Percentiles rank a stretch among this genome's conserved stretches.
Evolutionary conservation across 37 sponge, comb jelly and placozoan species (phyloP).

Genomic region (Aplysina aerophoba): DNA sequence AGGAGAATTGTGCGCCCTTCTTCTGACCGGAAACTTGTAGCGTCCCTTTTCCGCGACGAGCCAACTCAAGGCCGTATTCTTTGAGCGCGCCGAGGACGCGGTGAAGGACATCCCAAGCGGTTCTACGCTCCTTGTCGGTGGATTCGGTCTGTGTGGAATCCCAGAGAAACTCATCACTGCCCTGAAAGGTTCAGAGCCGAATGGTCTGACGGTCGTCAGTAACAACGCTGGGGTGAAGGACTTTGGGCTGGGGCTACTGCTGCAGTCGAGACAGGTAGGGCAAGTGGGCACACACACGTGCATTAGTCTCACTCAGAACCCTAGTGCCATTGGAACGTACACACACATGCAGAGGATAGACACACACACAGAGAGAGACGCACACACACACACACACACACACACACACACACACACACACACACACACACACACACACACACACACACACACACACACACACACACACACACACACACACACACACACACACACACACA

Average conservation of each 20-base stretch:
- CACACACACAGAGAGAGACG: too few relatives aligned
- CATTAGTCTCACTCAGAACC: too few relatives aligned
- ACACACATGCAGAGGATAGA: too few relatives aligned
- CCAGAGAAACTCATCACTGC: slow-evolving; percentile 95
- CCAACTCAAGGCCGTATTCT: slow-evolving; percentile 48
- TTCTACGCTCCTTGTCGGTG: slow-evolving; percentile 85
- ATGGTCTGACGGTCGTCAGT: slow-evolving; percentile 80
- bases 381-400: too few relatives aligned
- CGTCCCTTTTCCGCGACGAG: slow-evolving; percentile 15
- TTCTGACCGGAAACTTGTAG: neutral
- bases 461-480: too few relatives aligned
- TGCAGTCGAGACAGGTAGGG: slow-evolving; percentile 9
- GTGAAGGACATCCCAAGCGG: slow-evolving; percentile 79
- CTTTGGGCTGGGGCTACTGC: slow-evolving; percentile 37
- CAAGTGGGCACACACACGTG: neutral
- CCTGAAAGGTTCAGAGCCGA: slow-evolving; percentile 54
- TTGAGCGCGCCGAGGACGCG: slow-evolving; percentile 62
- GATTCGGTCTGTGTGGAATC: slow-evolving; percentile 97
- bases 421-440: too few relatives aligned
- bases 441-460: too few relatives aligned
- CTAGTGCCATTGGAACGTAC: too few relatives aligned
- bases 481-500: too few relatives aligned
- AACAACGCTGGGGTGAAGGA: slow-evolving; percentile 89
- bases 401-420: too few relatives aligned
- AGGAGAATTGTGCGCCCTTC: neutral